phyloP scores from a whole-genome alignment of 2,113 vertebrate species.

The Actinemys pallida region DNA sequence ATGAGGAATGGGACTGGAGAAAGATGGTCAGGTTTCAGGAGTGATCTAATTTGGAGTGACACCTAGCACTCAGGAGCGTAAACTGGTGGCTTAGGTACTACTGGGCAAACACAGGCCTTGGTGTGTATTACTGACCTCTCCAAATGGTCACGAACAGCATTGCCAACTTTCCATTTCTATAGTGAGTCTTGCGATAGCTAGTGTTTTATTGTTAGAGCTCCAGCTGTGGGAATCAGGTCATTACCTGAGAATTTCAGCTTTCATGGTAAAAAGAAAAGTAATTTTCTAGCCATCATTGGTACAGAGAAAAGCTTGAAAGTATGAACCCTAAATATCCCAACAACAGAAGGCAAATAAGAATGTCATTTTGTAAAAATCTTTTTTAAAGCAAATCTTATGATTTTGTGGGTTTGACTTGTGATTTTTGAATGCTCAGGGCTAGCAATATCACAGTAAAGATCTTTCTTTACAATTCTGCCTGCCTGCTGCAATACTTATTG shows the following conservation, averaged over 20 bases:
- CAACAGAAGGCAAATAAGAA: background rate
- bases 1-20: background rate
- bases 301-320: background rate
- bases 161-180: background rate
- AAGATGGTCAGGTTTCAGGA: background rate
- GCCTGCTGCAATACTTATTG: background rate
- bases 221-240: background rate
- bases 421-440: background rate
- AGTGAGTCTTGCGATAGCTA: fast-evolving
- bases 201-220: background rate
- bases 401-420: fast-evolving
- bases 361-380: background rate
- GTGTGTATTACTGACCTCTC: background rate
- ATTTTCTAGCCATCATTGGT: background rate
- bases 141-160: background rate
- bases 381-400: fast-evolving
- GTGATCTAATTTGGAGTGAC: background rate
- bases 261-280: background rate
- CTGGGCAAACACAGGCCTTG: background rate
- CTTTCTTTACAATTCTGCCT: background rate
- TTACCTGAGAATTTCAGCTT: background rate
- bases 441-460: background rate
- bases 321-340: background rate
- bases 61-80: fast-evolving
- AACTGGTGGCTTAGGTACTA: background rate